These are phyloP conservation scores for Scomberomorus guttatus DNA, from an alignment of 2,797 vertebrate genomes.

Conservation along the genomic window DNA sequence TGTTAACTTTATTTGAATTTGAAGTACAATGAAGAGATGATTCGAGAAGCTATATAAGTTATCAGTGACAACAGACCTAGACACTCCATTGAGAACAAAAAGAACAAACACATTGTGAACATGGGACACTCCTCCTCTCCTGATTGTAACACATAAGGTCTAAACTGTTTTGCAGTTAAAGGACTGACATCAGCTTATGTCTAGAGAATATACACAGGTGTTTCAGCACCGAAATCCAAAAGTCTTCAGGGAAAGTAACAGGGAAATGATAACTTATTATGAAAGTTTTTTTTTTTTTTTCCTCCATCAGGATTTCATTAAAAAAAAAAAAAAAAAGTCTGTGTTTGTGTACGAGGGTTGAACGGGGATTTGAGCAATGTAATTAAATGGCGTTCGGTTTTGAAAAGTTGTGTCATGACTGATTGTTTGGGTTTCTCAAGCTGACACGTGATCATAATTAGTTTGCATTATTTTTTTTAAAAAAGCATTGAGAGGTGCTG, in stretches of 20 bases:
- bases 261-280: slow-evolving; percentile 61
- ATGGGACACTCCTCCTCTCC: slow-evolving; percentile 67
- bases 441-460: slow-evolving; percentile 56
- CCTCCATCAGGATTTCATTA: slow-evolving; percentile 57
- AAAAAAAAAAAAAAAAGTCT: slow-evolving; percentile 26
- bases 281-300: slow-evolving; percentile 33
- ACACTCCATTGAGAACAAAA: slow-evolving; percentile 84
- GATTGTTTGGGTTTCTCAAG: slow-evolving; percentile 70
- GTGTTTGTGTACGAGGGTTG: slow-evolving; percentile 33
- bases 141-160: slow-evolving; percentile 79
- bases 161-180: slow-evolving; percentile 73
- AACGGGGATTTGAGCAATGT: slow-evolving; percentile 52
- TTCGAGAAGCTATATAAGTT: slow-evolving; percentile 85
- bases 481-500: slow-evolving; percentile 70
- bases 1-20: slow-evolving; percentile 86
- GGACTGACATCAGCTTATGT: slow-evolving; percentile 80
- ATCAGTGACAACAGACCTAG: slow-evolving; percentile 86
- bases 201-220: slow-evolving; percentile 81
- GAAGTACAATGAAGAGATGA: slow-evolving; percentile 87
- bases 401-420: slow-evolving; percentile 63
- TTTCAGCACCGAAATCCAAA: slow-evolving; percentile 72
- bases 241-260: slow-evolving; percentile 70
- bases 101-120: slow-evolving; percentile 83
- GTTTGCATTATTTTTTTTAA: slow-evolving; percentile 40
- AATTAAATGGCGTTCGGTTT: slow-evolving; percentile 55